Evolutionary conservation across 23 tunicate genomes (phyloP).

Genomic region (Halocynthia roretzi): DNA sequence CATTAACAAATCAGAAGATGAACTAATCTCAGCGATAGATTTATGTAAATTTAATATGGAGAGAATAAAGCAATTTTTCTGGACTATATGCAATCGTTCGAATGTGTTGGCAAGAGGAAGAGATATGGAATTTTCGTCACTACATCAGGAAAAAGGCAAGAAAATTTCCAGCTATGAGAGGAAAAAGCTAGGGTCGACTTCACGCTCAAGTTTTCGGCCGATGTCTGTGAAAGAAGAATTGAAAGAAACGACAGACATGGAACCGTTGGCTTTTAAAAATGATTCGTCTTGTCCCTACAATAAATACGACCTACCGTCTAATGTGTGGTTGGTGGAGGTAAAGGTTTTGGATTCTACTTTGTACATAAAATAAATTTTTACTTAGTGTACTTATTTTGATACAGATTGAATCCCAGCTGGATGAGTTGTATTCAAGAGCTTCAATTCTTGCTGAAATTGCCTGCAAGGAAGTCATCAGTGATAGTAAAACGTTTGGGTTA

Average conservation of each 20-base stretch:
- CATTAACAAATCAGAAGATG: no score
- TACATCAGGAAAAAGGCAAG: slow-evolving; percentile 5
- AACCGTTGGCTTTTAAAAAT: neutral
- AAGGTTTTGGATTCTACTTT: neutral
- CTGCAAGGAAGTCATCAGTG: neutral
- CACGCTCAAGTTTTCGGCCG: neutral
- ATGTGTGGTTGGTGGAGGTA: slow-evolving; percentile 18
- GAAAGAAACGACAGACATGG: neutral
- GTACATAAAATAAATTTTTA: neutral
- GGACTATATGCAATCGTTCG: no score
- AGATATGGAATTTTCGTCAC: slow-evolving; percentile 13
- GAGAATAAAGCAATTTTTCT: no score
- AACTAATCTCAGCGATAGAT: no score
- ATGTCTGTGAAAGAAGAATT: neutral
- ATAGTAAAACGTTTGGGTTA: neutral
- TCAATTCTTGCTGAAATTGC: slow-evolving; percentile 34
- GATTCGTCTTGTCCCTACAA: no score
- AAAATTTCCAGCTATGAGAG: neutral
- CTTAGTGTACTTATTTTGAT: neutral
- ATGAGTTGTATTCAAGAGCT: slow-evolving; percentile 48
- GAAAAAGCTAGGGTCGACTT: slow-evolving; percentile 16
- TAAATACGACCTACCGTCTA: slow-evolving; percentile 12
- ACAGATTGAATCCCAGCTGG: slow-evolving; percentile 61
- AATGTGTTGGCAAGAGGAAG: no score
- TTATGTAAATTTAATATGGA: no score